These are phyloP conservation scores for Procambarus clarkii DNA, from an alignment of 1,140 invertebrate species.

Conservation along the genomic window DNA sequence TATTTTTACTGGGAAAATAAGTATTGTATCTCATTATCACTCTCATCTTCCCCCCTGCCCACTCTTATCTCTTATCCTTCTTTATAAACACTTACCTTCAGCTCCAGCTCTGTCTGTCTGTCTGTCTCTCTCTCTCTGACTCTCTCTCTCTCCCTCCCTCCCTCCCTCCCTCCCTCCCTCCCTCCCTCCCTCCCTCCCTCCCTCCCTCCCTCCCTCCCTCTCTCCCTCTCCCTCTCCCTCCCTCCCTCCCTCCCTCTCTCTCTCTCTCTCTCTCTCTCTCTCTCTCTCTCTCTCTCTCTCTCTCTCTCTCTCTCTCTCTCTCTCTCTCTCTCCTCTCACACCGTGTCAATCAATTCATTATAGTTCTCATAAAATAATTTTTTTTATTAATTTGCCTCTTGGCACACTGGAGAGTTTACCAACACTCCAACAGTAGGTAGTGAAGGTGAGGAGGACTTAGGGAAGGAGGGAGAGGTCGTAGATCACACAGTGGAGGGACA, in stretches of 20 bases:
- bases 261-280: not conserved
- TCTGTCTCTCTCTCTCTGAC: constrained; percentile 1
- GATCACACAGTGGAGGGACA: too few relatives aligned
- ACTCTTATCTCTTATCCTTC: too few relatives aligned
- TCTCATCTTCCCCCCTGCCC: too few relatives aligned
- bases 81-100: too few relatives aligned
- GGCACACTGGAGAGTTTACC: too few relatives aligned
- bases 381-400: too few relatives aligned
- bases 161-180: constrained; percentile 7
- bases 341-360: too few relatives aligned
- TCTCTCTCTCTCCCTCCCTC: constrained; percentile 11
- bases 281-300: not conserved
- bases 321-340: too few relatives aligned
- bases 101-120: not conserved
- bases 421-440: too few relatives aligned
- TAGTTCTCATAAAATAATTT: too few relatives aligned
- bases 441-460: not conserved
- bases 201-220: not conserved
- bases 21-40: too few relatives aligned
- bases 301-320: not conserved
- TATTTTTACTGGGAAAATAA: too few relatives aligned
- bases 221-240: not conserved
- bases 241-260: not conserved
- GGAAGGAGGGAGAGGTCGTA: not conserved
- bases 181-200: not conserved